A percentile compares a stretch with the other conserved stretches of the same genome.
phyloP scores from a whole-genome alignment of 2,797 vertebrate species.

The Semotilus atromaculatus region DNA sequence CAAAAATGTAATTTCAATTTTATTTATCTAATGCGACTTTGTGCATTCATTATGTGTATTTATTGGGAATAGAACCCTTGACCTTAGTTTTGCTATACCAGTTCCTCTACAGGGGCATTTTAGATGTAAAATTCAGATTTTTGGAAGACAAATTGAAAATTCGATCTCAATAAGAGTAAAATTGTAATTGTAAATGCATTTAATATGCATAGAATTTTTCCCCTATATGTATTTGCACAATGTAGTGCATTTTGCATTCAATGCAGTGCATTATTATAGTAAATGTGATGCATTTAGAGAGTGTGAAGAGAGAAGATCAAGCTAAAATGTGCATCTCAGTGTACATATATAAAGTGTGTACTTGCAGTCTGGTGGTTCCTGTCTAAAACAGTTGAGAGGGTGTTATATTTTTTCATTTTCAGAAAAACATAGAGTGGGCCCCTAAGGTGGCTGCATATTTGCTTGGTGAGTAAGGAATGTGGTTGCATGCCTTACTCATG shows the following conservation, averaged over 20 bases:
- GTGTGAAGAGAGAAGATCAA: neutral
- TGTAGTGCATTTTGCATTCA: neutral
- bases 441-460: constrained; percentile 85
- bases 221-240: too few relatives aligned
- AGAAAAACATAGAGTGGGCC: constrained; percentile 56
- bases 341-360: neutral
- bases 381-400: constrained; percentile 7
- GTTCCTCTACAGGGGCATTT: neutral
- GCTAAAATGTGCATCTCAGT: neutral
- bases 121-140: neutral
- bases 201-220: neutral
- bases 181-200: neutral
- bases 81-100: neutral
- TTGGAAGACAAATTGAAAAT: neutral
- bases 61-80: neutral
- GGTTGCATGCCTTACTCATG: constrained; percentile 91
- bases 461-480: constrained; percentile 93
- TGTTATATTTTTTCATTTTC: constrained; percentile 38
- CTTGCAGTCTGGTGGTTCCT: constrained; percentile 20
- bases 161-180: too few relatives aligned
- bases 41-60: neutral
- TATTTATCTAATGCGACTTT: neutral
- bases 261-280: too few relatives aligned
- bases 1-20: too few relatives aligned
- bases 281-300: neutral